Base-by-base conservation (phyloP, 2,888 invertebrate genomes). In the Eupithecia vulgata region DNA sequence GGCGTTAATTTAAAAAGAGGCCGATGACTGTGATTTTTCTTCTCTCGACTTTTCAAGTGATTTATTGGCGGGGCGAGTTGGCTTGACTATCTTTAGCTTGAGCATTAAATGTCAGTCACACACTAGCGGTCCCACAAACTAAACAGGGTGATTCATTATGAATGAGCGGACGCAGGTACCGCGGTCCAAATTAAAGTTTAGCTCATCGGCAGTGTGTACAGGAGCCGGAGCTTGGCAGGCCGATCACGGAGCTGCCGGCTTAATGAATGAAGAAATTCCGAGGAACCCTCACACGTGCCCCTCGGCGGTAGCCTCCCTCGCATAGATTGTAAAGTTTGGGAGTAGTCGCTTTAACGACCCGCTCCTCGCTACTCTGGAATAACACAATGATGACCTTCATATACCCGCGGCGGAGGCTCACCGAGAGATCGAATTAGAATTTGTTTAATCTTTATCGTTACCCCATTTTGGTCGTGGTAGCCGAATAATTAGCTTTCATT, bases 1-100 rank as follows among this genome's bases (percentile, higher is more conserved):
- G 92, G 93, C 91, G 94, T 92, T 94, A 94, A 94, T 94, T 94
- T 94, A 91, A 93, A 92, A 94, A 91, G 91, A 90, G 83, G 90
- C 88, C 90, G 87, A 92, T 94, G 94, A 94, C 91, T 93, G 90
- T 90, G 90, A 91, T 91, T 94, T 93, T 94, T 93, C 90, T 88
- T 88, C 83, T 83, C 83, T 79, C 75, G 90, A 89, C 87, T 91
- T 91, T 88, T 85, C 77, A 82, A 74, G 89, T 93, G 93, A 94
- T 94, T 94, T 93, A 93, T 87, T 84, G 85, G 81, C 82, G 81
- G 79, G 83, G 78, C 80, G 78, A 57, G 25, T 57, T 25, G 59
- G 57, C 12, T 69, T 48, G 77, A 83, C 81, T 85, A 87, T 85
- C 76, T 79, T 79, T 78, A 79, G 25, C n/a, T 10, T 57, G 25